Percentiles rank a stretch among this genome's conserved stretches.
These are phyloP conservation scores for Macrosiphum euphorbiae DNA, from an alignment of 2,888 invertebrate species.

Conservation along the genomic window DNA sequence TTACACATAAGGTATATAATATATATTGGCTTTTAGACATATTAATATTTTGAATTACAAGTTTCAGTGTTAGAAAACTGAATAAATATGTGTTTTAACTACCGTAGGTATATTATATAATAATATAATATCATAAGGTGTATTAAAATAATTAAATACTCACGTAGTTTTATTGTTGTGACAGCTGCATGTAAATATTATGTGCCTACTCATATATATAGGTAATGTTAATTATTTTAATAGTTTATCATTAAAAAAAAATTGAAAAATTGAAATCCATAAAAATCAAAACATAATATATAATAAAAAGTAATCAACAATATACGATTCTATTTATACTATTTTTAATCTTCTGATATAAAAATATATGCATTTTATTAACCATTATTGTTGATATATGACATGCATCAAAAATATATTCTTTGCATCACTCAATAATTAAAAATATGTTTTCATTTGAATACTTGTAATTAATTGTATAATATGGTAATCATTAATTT, in stretches of 20 bases:
- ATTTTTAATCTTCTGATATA: no score
- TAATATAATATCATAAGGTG: not conserved
- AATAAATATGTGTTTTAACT: not conserved
- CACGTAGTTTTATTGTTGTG: not conserved
- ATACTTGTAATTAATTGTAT: not conserved
- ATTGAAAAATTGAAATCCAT: not conserved
- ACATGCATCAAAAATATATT: not conserved
- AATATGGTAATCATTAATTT: no score
- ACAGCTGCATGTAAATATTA: not conserved
- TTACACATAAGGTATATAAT: not conserved
- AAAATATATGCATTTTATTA: no score
- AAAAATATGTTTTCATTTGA: not conserved
- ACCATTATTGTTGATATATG: not conserved
- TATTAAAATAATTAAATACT: not conserved
- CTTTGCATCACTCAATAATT: not conserved
- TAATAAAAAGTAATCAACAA: not conserved
- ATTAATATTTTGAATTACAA: not conserved
- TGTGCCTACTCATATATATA: not conserved
- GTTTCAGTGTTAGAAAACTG: not conserved
- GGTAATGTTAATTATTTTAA: no score
- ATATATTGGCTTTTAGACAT: constrained; percentile 4
- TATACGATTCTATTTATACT: not conserved
- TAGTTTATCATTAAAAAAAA: not conserved
- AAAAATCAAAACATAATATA: not conserved
- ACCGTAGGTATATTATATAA: no score